Base-by-base conservation (phyloP, 2,888 invertebrate genomes). In the Leptinotarsa rubiginosa region DNA sequence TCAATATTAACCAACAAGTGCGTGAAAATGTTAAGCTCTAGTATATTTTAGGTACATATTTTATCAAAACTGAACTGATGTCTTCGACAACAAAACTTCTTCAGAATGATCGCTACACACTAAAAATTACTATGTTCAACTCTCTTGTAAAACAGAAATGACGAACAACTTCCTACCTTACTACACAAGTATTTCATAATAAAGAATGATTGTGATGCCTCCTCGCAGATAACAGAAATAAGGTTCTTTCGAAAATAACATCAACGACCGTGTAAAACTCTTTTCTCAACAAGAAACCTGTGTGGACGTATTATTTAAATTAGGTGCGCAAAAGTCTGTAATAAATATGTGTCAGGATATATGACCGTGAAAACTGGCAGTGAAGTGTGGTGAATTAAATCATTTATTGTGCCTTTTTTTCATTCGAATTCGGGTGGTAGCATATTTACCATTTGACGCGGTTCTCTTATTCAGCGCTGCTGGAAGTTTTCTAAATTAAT, bases 331-430 rank as follows among this genome's bases (percentile, higher is more conserved):
- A 77, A 81, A 80, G 77, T 79, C 75, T 69, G 79, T 77, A 80
- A 83, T 83, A 83, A 81, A 83, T 83, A 82, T 74, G 78, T 73
- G 82, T 81, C 82, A 78, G 78, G 79, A 82, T 77, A 81, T 82
- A 83, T 78, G 80, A 82, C 80, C 83, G 82, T 84, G 82, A 83
- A 83, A 83, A 82, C 78, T 80, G 79, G 81, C 83, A 78, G 80
- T 81, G 81, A 72, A 77, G 78, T 80, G 82, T 81, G 79, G 80
- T 79, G 80, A 84, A 84, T 84, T 80, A 76, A 81, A 83, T 82
- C 81, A 81, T 82, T 83, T 81, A 79, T 83, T 65, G 78, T 62
- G 72, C 75, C 78, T 79, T 82, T 81, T 16, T 80, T 82, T 81
- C 79, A 78, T 82, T 83, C 80, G 79, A 81, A 82, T 83, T 83